These are phyloP conservation scores for Cyprinella venusta DNA, from an alignment of 2,797 vertebrate species.

Conservation along the genomic window DNA sequence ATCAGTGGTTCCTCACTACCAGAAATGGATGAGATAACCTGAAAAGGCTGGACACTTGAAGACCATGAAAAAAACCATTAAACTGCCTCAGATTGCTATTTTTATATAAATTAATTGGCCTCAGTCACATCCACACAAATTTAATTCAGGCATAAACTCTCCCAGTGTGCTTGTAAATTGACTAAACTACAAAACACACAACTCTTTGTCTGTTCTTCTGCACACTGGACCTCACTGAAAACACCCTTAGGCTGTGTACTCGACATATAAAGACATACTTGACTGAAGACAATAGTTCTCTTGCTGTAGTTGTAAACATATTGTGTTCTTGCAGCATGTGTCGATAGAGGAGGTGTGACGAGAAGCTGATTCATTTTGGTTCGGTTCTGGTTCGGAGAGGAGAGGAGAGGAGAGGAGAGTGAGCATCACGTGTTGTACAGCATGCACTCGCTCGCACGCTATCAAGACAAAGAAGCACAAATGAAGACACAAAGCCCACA, in stretches of 20 bases:
- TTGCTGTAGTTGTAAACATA: neutral
- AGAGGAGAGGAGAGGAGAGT: neutral
- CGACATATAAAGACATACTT: neutral
- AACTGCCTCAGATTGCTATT: neutral
- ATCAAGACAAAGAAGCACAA: conserved; percentile 31
- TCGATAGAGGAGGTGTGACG: neutral
- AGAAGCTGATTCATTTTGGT: neutral
- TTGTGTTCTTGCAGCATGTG: neutral
- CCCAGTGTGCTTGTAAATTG: neutral
- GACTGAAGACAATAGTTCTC: neutral
- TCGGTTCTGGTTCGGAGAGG: no score
- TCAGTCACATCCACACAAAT: neutral
- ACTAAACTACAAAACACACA: neutral
- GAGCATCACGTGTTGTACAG: neutral
- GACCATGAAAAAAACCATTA: no score
- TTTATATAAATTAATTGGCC: neutral
- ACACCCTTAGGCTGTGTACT: neutral
- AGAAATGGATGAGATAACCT: neutral
- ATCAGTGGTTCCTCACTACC: neutral
- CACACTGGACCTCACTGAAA: neutral
- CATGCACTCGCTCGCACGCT: conserved; percentile 6
- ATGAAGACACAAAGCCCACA: conserved; percentile 12
- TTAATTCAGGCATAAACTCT: neutral
- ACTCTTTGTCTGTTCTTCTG: neutral
- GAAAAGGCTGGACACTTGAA: neutral